Percentiles rank a stretch among this genome's conserved stretches.
Conservation (phyloP, 2,113 vertebrate genomes). For the Oryzias woworae region DNA sequence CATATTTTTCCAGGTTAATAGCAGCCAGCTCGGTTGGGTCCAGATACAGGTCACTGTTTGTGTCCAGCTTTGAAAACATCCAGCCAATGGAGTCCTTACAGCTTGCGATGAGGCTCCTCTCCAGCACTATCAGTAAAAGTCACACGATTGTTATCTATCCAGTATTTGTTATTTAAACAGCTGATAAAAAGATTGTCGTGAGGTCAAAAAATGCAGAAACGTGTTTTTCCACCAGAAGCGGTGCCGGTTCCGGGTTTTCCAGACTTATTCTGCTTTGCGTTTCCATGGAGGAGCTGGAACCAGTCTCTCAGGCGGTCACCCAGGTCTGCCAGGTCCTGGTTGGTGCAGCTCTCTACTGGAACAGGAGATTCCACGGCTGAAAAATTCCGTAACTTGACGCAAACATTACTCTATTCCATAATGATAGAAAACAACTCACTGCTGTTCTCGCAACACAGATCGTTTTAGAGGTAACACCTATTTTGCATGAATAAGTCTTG, state of each 20-base stretch:
- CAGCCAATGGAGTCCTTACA: constrained; percentile 97
- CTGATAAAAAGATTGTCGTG: constrained; percentile 11
- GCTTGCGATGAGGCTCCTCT: constrained; percentile 88
- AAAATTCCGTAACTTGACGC: constrained; percentile 22
- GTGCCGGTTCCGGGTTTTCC: constrained; percentile 67
- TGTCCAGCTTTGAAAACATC: constrained; percentile 97
- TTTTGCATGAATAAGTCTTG: not conserved
- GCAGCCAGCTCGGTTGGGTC: constrained; percentile 88
- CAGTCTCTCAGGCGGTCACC: constrained; percentile 94
- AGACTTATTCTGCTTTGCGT: constrained; percentile 90
- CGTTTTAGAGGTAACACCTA: constrained; percentile 4
- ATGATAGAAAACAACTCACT: constrained; percentile 2
- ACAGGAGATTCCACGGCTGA: constrained; percentile 29
- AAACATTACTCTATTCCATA: constrained; percentile 30
- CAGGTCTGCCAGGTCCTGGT: constrained; percentile 95
- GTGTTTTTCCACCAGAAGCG: constrained; percentile 69
- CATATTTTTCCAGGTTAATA: constrained; percentile 97
- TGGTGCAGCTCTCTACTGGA: constrained; percentile 87
- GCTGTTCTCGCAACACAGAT: constrained; percentile 2
- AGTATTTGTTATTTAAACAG: not conserved
- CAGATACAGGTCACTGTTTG: constrained; percentile 87
- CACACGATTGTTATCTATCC: not conserved
- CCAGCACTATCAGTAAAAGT: constrained; percentile 78
- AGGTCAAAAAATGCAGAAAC: constrained; percentile 6
- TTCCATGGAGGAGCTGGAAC: constrained; percentile 97